Percentiles rank a stretch among this genome's conserved stretches.
Conservation (phyloP, 92 coral and sea anemone genomes). For the Epizoanthus fatuus region DNA sequence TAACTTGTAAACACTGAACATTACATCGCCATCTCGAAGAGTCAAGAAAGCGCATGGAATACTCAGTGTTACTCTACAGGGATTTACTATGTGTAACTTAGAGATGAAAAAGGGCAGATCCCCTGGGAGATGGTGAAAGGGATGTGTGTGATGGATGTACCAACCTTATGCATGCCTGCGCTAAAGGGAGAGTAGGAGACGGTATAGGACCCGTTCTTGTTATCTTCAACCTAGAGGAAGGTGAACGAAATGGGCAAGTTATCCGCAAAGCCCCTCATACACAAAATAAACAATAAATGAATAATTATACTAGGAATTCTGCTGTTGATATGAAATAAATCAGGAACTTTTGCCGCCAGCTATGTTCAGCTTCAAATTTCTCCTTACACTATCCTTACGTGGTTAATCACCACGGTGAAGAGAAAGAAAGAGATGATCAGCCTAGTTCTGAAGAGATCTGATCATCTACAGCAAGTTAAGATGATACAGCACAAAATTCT, state of each 20-base stretch:
- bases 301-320: too few relatives aligned
- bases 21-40: background rate
- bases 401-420: too few relatives aligned
- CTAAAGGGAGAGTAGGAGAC: conserved; percentile 93
- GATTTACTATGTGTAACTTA: background rate
- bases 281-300: conserved; percentile 13
- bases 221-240: conserved; percentile 88
- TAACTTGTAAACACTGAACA: conserved; percentile 42
- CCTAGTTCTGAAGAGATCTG: too few relatives aligned
- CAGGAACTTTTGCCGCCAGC: too few relatives aligned
- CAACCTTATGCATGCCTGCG: conserved; percentile 97
- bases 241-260: conserved; percentile 30
- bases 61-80: conserved; percentile 5
- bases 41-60: background rate
- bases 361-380: too few relatives aligned
- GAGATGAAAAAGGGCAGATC: background rate
- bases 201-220: conserved; percentile 92
- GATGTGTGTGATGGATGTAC: conserved; percentile 2
- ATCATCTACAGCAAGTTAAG: too few relatives aligned
- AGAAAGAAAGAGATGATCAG: too few relatives aligned
- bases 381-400: too few relatives aligned
- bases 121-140: background rate
- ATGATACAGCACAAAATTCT: too few relatives aligned
- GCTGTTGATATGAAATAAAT: too few relatives aligned
- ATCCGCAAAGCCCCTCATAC: conserved; percentile 41